These are phyloP conservation scores for Leptoteleia sp. DNA, from an alignment of 1,140 invertebrate genomes.

Conservation along the genomic window DNA sequence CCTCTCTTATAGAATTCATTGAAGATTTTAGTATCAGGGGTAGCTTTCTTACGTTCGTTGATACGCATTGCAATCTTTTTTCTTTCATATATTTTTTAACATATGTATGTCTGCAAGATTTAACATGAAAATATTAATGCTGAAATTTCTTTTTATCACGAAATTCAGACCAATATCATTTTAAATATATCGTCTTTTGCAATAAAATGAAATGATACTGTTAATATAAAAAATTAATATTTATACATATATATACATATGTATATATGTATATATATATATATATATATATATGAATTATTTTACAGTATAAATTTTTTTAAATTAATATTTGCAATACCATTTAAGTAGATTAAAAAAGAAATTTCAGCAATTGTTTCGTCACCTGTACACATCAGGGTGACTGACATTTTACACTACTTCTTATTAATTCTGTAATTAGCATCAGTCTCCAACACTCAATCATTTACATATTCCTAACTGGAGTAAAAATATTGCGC, in stretches of 20 bases:
- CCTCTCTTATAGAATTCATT: constrained; percentile 18
- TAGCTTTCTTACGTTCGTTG: constrained; percentile 56
- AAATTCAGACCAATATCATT: background rate
- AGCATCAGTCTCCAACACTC: constrained; percentile 66
- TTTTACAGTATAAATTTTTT: constrained; percentile 1
- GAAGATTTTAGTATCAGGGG: constrained; percentile 24
- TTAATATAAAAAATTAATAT: too few relatives aligned
- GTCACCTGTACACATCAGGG: constrained; percentile 35
- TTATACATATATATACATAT: too few relatives aligned
- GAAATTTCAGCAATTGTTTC: constrained; percentile 33
- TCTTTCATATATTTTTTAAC: constrained; percentile 13
- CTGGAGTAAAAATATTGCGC: constrained; percentile 45
- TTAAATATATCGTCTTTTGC: background rate
- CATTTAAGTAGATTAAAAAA: too few relatives aligned
- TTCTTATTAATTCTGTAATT: constrained; percentile 63
- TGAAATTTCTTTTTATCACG: constrained; percentile 11
- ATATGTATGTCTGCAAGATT: constrained; percentile 19
- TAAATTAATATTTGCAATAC: constrained; percentile 5
- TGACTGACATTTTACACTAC: constrained; percentile 52
- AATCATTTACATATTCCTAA: constrained; percentile 57
- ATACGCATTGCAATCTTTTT: constrained; percentile 48
- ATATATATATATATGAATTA: too few relatives aligned
- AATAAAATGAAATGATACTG: background rate
- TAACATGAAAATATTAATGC: constrained; percentile 28
- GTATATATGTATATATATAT: too few relatives aligned